Evolutionary conservation across 2,797 vertebrate genomes (phyloP).

Genomic region (Sternarchorhynchus goeldii): DNA sequence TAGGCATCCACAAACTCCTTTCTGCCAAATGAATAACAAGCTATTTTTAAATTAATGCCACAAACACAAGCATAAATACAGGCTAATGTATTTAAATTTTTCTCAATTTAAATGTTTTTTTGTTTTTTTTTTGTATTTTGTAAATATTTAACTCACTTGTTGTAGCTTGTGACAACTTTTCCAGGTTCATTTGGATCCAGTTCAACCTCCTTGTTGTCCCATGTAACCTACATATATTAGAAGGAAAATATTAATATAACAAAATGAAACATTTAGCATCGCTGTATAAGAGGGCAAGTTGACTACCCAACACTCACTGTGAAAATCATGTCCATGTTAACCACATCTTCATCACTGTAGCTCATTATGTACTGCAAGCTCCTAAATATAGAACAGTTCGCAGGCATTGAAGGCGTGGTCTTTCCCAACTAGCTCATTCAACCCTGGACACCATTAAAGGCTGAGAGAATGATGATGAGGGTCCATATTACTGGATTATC

Average conservation of each 20-base stretch:
- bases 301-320: constrained; percentile 71
- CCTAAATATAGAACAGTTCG: constrained; percentile 63
- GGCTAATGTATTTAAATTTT: too few relatives aligned
- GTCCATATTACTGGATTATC: neutral
- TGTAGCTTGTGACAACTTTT: constrained; percentile 68
- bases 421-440: neutral
- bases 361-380: constrained; percentile 82
- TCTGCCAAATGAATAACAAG: constrained; percentile 60
- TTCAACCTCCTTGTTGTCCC: constrained; percentile 62
- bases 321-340: constrained; percentile 78
- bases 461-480: neutral
- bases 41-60: neutral
- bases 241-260: neutral
- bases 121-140: too few relatives aligned
- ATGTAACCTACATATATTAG: constrained; percentile 59
- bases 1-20: constrained; percentile 71
- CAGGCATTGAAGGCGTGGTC: neutral
- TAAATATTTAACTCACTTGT: constrained; percentile 64
- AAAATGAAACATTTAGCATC: neutral
- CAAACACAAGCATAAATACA: neutral
- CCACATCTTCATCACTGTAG: constrained; percentile 78
- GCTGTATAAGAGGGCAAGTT: neutral
- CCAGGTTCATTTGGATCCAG: constrained; percentile 66
- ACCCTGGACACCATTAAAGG: neutral
- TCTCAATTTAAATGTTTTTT: too few relatives aligned